Conservation (phyloP, 2,888 invertebrate genomes). For the Drosophila mettleri region DNA sequence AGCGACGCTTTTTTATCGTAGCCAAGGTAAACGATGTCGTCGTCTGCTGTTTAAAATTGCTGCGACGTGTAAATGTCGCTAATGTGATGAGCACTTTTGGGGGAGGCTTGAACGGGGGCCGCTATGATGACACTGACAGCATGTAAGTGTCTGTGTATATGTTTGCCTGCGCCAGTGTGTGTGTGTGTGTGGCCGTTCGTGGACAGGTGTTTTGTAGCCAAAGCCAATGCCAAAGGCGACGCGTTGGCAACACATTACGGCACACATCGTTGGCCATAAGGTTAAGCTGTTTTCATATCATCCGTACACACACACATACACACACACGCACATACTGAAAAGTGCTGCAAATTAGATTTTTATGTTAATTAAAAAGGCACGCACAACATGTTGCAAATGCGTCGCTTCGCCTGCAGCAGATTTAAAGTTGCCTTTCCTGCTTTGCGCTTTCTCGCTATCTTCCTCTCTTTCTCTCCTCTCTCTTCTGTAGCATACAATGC, state of each 20-base stretch:
- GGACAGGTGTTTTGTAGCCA: constrained; percentile 65
- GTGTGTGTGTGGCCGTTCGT: constrained; percentile 43
- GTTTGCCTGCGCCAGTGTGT: not conserved
- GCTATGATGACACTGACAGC: constrained; percentile 30
- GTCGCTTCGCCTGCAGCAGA: constrained; percentile 37
- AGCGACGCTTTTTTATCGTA: constrained; percentile 12
- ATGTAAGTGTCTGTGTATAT: not conserved
- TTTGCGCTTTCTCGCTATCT: not conserved
- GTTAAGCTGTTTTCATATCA: constrained; percentile 78
- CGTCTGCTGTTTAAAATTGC: constrained; percentile 79
- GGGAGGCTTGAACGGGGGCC: not conserved
- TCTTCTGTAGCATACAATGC: constrained; percentile 17
- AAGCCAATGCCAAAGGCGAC: constrained; percentile 73
- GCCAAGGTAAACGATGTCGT: constrained; percentile 65
- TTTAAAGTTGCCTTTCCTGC: constrained; percentile 15
- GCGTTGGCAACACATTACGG: constrained; percentile 55
- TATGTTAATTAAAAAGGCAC: constrained; percentile 79
- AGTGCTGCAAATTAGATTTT: constrained; percentile 78
- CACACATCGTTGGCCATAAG: constrained; percentile 80
- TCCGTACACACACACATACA: constrained; percentile 21
- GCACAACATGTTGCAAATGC: constrained; percentile 64
- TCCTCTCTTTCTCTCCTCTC: not conserved
- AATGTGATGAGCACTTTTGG: constrained; percentile 59
- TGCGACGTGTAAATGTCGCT: constrained; percentile 79
- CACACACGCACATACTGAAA: constrained; percentile 39